Conservation (phyloP, 2,888 invertebrate species). For the Synanthedon tipuliformis region DNA sequence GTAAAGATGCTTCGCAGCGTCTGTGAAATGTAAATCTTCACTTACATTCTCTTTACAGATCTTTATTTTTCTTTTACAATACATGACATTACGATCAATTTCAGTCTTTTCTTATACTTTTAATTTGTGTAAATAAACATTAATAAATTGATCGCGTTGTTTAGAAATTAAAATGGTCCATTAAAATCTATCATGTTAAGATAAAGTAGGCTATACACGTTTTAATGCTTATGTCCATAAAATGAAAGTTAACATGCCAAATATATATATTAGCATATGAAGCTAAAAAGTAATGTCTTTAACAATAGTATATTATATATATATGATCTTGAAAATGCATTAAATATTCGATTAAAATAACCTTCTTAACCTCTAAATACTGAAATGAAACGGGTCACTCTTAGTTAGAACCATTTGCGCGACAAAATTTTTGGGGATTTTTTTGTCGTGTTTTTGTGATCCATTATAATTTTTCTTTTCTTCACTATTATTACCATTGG, state of each 20-base stretch:
- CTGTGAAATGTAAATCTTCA: no score
- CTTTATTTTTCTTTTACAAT: no score
- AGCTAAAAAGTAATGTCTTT: constrained; percentile 49
- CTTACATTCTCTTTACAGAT: no score
- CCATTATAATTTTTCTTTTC: not conserved
- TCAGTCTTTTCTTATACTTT: constrained; percentile 15
- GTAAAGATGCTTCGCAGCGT: no score
- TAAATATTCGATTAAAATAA: not conserved
- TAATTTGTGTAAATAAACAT: constrained; percentile 36
- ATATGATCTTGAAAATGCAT: not conserved
- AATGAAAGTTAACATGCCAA: constrained; percentile 42
- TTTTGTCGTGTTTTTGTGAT: not conserved
- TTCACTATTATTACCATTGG: constrained; percentile 35
- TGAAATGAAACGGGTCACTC: not conserved
- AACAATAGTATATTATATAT: constrained; percentile 16
- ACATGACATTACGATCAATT: no score
- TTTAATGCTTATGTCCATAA: constrained; percentile 30
- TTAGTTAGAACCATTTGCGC: not conserved
- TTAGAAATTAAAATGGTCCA: constrained; percentile 63
- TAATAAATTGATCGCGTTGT: constrained; percentile 43
- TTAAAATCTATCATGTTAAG: constrained; percentile 56
- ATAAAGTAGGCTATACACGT: constrained; percentile 41
- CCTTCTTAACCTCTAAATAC: not conserved
- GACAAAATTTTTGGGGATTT: not conserved
- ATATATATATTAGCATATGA: constrained; percentile 35